phyloP scores from a whole-genome alignment of 1,140 invertebrate genomes.

The Hyposmocoma kahamanoa region DNA sequence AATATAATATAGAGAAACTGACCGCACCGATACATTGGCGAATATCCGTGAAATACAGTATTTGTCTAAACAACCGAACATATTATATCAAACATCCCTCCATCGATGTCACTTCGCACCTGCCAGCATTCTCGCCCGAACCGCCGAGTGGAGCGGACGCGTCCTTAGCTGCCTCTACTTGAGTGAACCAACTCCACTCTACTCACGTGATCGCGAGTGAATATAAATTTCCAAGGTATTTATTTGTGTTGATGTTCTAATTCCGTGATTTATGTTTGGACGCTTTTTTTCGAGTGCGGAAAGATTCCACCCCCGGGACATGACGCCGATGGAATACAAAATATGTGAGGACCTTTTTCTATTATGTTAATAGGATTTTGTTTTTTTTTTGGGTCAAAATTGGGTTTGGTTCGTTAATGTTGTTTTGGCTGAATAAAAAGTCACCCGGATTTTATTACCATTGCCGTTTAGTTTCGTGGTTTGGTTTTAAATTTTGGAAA shows the following conservation, averaged over 20 bases:
- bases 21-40: no score
- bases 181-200: no score
- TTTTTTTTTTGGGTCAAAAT: conserved; percentile 10
- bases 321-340: conserved; percentile 24
- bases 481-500: not conserved
- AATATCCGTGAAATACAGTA: no score
- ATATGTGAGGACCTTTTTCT: conserved; percentile 28
- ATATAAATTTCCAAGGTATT: conserved; percentile 8
- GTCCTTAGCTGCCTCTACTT: not conserved
- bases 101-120: conserved; percentile 19
- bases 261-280: conserved; percentile 26
- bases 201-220: conserved; percentile 16
- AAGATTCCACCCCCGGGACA: conserved; percentile 11
- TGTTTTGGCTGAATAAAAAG: conserved; percentile 19
- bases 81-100: no score
- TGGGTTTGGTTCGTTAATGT: conserved; percentile 21
- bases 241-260: conserved; percentile 27
- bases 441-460: conserved; percentile 12
- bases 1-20: no score
- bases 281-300: conserved; percentile 21
- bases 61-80: no score
- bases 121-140: conserved; percentile 44
- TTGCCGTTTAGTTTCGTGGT: conserved; percentile 8
- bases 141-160: conserved; percentile 26
- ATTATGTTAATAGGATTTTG: conserved; percentile 21